These are phyloP conservation scores for Brachionichthys hirsutus DNA, from an alignment of 2,113 vertebrate genomes.

Conservation along the genomic window DNA sequence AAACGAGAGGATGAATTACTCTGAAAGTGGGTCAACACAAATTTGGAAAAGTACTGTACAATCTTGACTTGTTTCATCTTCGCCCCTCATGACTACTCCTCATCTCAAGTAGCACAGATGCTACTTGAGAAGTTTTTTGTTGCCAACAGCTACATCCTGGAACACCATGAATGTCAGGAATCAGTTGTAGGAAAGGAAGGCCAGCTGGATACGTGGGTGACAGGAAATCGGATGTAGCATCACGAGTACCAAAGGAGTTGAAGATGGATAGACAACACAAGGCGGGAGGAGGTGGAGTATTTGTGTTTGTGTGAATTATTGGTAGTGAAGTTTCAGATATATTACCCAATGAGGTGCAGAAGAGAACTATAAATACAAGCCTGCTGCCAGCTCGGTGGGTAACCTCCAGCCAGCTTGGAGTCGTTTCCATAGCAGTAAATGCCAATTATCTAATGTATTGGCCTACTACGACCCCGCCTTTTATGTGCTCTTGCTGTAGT, in stretches of 20 bases:
- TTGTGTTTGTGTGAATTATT: not conserved
- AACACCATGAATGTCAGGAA: conserved; percentile 15
- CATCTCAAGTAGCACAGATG: conserved; percentile 1
- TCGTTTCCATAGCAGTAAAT: conserved; percentile 73
- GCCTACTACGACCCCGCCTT: conserved; percentile 70
- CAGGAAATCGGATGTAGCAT: conserved; percentile 41
- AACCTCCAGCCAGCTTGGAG: conserved; percentile 71
- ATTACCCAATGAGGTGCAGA: conserved; percentile 40
- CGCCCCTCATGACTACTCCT: conserved; percentile 3
- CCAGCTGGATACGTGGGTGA: conserved; percentile 37
- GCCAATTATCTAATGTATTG: conserved; percentile 74
- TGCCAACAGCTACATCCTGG: conserved; percentile 12
- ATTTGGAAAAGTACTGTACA: not conserved
- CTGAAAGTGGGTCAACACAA: not conserved
- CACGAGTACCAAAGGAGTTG: conserved; percentile 30
- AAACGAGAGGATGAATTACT: not conserved
- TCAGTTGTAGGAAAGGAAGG: conserved; percentile 5
- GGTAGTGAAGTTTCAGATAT: conserved; percentile 35
- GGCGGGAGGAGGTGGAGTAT: conserved; percentile 1
- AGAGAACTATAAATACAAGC: conserved; percentile 68
- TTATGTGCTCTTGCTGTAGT: conserved; percentile 61
- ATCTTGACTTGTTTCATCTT: conserved; percentile 24
- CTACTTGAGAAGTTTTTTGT: conserved; percentile 24
- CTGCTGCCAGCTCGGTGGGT: conserved; percentile 61
- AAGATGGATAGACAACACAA: conserved; percentile 24